Percentiles rank a stretch among this genome's conserved stretches.
Conservation (phyloP, 2,113 vertebrate species). For the Meleagris gallopavo region DNA sequence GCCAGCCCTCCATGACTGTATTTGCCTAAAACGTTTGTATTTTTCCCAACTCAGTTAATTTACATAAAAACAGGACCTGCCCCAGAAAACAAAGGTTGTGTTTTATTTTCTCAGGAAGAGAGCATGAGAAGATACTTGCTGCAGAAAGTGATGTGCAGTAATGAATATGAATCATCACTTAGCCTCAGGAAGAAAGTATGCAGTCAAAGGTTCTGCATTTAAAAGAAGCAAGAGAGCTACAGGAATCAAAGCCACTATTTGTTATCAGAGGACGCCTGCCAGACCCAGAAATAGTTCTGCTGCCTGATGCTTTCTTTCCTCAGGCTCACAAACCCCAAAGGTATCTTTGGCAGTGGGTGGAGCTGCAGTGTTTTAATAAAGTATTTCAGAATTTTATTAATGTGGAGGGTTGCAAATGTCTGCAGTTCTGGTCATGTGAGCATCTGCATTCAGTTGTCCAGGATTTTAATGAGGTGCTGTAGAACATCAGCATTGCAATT, state of each 20-base stretch:
- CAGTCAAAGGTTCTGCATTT: slow-evolving; percentile 28
- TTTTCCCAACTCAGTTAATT: neutral
- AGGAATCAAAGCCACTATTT: slow-evolving; percentile 42
- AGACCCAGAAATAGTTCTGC: slow-evolving; percentile 32
- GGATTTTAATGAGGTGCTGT: slow-evolving; percentile 20
- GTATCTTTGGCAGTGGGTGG: neutral
- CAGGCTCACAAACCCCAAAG: slow-evolving; percentile 5
- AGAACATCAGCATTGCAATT: neutral
- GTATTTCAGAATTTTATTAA: slow-evolving; percentile 25
- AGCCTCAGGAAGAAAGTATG: slow-evolving; percentile 25
- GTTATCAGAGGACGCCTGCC: neutral
- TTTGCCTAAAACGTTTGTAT: neutral
- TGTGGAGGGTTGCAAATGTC: neutral
- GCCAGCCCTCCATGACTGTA: neutral
- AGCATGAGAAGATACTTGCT: slow-evolving; percentile 4
- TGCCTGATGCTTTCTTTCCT: slow-evolving; percentile 10
- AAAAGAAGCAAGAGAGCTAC: slow-evolving; percentile 1
- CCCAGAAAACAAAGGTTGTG: neutral
- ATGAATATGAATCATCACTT: neutral
- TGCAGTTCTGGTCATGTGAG: slow-evolving; percentile 5
- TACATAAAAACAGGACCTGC: neutral
- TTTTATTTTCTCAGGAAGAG: slow-evolving; percentile 9
- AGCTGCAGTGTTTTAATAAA: slow-evolving; percentile 19
- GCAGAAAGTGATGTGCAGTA: neutral
- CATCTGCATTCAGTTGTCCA: slow-evolving; percentile 20